A percentile compares a stretch with the other conserved stretches of the same genome.
These are phyloP conservation scores for Drosophila subobscura DNA, from an alignment of 1,140 invertebrate genomes.

Conservation along the genomic window DNA sequence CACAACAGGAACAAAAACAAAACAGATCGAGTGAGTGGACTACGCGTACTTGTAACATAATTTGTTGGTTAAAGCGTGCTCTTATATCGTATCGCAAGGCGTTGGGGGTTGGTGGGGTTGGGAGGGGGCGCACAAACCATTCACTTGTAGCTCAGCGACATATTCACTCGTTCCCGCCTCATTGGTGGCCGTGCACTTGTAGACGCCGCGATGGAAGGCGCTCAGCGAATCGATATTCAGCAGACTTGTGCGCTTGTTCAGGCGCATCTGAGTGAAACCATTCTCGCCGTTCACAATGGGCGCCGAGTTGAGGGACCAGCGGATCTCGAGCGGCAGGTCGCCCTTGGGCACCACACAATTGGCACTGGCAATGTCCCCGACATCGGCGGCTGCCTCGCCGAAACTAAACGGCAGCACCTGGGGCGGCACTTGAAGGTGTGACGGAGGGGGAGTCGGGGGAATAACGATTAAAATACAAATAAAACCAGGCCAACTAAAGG, in stretches of 20 bases:
- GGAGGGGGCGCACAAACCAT: slow-evolving; percentile 84
- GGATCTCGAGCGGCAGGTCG: slow-evolving; percentile 84
- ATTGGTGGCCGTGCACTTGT: slow-evolving; percentile 86
- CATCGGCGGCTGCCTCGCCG: slow-evolving; percentile 85
- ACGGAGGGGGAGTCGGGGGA: slow-evolving; percentile 1
- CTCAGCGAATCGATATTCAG: slow-evolving; percentile 83
- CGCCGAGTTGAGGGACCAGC: slow-evolving; percentile 84
- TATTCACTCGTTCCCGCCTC: slow-evolving; percentile 84
- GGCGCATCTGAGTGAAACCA: slow-evolving; percentile 63
- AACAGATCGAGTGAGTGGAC: slow-evolving; percentile 16
- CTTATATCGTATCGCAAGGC: slow-evolving; percentile 16
- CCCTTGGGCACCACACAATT: slow-evolving; percentile 85
- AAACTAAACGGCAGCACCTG: slow-evolving; percentile 85
- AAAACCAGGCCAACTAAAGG: slow-evolving; percentile 33
- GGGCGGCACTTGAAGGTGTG: slow-evolving; percentile 78
- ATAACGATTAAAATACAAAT: slow-evolving; percentile 43
- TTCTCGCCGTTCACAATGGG: slow-evolving; percentile 72
- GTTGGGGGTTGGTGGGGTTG: background rate
- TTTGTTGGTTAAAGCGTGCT: slow-evolving; percentile 49
- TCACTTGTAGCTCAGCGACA: slow-evolving; percentile 85
- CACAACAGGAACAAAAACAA: slow-evolving; percentile 18
- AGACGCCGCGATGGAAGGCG: slow-evolving; percentile 84
- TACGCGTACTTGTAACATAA: too few relatives aligned
- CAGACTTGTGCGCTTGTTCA: slow-evolving; percentile 71
- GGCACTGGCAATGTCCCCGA: slow-evolving; percentile 85